Evolutionary conservation across 2,797 vertebrate genomes (phyloP), one percentile per base, ranked within the genome.

Genomic region (Chelon auratus): DNA sequence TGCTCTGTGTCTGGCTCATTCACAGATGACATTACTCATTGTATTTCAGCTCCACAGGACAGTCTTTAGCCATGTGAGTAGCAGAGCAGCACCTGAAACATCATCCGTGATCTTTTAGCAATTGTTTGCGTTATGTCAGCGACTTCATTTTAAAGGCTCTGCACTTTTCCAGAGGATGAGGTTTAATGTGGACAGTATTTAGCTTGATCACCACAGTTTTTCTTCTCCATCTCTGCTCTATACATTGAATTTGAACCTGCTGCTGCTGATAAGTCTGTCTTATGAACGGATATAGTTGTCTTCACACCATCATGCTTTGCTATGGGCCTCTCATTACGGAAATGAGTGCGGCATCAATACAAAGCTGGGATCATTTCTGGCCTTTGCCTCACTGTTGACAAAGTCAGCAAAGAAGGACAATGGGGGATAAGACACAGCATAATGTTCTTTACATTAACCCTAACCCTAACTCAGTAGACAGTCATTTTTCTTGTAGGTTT

Each of bases 151-250:
- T 57, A 11, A 64, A 72, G 45, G 43, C 36, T 43, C 62, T 66
- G 1, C 48, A 65, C 3, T 60, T 66, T 1, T 59, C 55, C 8
- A 59, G 15, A 10, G 62, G 55, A 47, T 65, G 62, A 14, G 55
- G 0, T 47, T 65, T 73, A 0, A 60, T 53, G 20, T 73, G 71
- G 62, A 14, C 71, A 73, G 26, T 45, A 11, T 1, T 56, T 48
- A 1, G 39, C 50, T 53, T 14, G 48, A 14, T 70, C 56, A 22
- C 0, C 2, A 7, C n/a, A 43, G 6, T 12, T 48, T 47, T n/a
- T 43, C 7, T 52, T 69, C 1, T 33, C 12, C 0, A 0, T 52
- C 12, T 20, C 12, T 20, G 11, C 2, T 42, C 47, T 20, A 10
- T 53, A 0, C 9, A 3, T 20, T 1, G 8, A 8, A 22, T 4